Base-by-base conservation (phyloP, 2,113 vertebrate genomes). In the Micronisus gabar region DNA sequence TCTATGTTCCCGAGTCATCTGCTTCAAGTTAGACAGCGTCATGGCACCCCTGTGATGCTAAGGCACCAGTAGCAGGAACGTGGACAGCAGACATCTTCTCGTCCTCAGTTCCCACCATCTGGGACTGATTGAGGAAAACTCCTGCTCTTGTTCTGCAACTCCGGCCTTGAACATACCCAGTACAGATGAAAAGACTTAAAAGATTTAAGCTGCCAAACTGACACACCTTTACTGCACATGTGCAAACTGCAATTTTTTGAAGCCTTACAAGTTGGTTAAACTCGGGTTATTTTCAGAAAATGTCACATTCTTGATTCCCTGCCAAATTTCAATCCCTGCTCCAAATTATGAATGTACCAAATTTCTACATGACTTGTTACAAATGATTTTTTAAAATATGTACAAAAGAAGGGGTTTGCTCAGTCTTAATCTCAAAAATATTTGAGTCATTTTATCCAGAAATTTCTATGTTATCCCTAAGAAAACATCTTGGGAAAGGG, bases 1-100 rank as follows among this genome's bases (percentile, higher is more conserved):
- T 85, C 3, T 0, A 29, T 22, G 22, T 47, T 65, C 43, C 29
- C 0, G 0, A 81, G 20, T n/a, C n/a, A 67, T 29, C 13, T 1
- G 0, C 48, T 55, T 55, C n/a, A 40, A 21, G 18, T 55, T 23
- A 85, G 25, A 43, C 19, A 40, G 26, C 2, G 0, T 17, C 45
- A 13, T 5, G 32, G n/a, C 38, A 80, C 10, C 11, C 10, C 38
- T 22, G 53, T 4, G 17, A 68, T 58, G 70, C 40, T 15, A 19
- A 43, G 47, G 50, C n/a, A 53, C 20, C 0, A 0, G 32, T 4
- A 78, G 79, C n/a, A 55, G 48, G 48, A 59, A 43, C 0, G 0
- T 1, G 21, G 63, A 36, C 6, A 16, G 56, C 36, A 68, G 12
- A 43, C 25, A 29, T 32, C 61, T 78, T 55, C 41, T 71, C 4